Conservation (phyloP, 2,888 invertebrate genomes). For the Drosophila mercatorum region DNA sequence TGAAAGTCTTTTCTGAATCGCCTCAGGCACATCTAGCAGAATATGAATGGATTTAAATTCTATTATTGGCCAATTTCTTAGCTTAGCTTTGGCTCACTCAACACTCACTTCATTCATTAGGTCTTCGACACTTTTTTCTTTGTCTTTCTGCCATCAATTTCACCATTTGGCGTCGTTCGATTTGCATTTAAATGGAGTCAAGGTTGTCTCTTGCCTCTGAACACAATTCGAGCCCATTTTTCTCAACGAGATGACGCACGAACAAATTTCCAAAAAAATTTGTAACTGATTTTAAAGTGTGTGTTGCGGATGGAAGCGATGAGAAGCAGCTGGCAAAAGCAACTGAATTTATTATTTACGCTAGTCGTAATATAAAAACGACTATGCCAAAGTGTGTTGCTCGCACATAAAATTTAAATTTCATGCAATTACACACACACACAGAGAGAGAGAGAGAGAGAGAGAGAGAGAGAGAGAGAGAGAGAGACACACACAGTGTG, state of each 20-base stretch:
- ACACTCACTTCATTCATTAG: conserved; percentile 2
- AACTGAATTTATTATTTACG: conserved; percentile 65
- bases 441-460: conserved; percentile 16
- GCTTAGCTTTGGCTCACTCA: background rate
- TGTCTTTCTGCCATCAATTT: conserved; percentile 37
- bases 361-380: conserved; percentile 57
- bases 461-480: too few species aligned
- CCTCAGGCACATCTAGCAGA: background rate
- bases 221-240: conserved; percentile 5
- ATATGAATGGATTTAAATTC: conserved; percentile 6
- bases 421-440: conserved; percentile 59
- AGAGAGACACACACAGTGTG: conserved; percentile 11
- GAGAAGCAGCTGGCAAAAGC: conserved; percentile 32
- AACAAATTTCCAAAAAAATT: conserved; percentile 47
- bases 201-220: conserved; percentile 51
- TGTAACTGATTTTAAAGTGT: conserved; percentile 19
- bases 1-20: conserved; percentile 12
- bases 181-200: conserved; percentile 71
- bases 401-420: conserved; percentile 74
- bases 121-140: conserved; percentile 5
- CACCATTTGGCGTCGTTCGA: conserved; percentile 50
- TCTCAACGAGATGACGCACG: conserved; percentile 56
- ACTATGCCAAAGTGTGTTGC: conserved; percentile 65
- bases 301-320: conserved; percentile 25
- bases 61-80: background rate